Conservation (phyloP, 2,113 vertebrate genomes). For the Brachionichthys hirsutus region DNA sequence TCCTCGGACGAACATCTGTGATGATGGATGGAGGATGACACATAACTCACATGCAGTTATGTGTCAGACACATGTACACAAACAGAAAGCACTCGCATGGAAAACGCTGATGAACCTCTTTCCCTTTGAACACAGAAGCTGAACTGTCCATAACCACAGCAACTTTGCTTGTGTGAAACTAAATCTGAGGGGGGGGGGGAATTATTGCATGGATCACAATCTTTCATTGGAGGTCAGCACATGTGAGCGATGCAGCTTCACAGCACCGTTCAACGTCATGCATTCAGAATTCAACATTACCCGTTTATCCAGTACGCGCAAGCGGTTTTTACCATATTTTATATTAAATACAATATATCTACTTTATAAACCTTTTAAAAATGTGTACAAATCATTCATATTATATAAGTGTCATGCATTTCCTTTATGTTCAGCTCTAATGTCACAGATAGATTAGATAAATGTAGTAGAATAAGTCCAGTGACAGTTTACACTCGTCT, state of each 20-base stretch:
- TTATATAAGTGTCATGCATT: too few species aligned
- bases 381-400: too few species aligned
- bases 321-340: too few species aligned
- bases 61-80: slow-evolving; percentile 45
- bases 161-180: slow-evolving; percentile 4
- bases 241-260: background rate
- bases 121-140: background rate
- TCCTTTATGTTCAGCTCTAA: background rate
- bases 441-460: background rate
- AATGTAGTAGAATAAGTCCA: background rate
- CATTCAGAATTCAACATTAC: too few species aligned
- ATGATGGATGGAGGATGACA: slow-evolving; percentile 46
- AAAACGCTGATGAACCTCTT: slow-evolving; percentile 9
- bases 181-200: slow-evolving; percentile 16
- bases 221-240: background rate
- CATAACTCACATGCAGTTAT: slow-evolving; percentile 24
- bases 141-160: slow-evolving; percentile 17
- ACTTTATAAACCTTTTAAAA: too few species aligned
- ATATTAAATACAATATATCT: too few species aligned
- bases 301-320: too few species aligned
- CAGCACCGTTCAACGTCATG: too few species aligned
- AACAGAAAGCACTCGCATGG: slow-evolving; percentile 27
- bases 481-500: background rate
- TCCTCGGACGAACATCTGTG: slow-evolving; percentile 13
- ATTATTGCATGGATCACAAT: slow-evolving; percentile 9